Conservation (phyloP, 2,797 vertebrate species). For the Eurystomus glaucurus region DNA sequence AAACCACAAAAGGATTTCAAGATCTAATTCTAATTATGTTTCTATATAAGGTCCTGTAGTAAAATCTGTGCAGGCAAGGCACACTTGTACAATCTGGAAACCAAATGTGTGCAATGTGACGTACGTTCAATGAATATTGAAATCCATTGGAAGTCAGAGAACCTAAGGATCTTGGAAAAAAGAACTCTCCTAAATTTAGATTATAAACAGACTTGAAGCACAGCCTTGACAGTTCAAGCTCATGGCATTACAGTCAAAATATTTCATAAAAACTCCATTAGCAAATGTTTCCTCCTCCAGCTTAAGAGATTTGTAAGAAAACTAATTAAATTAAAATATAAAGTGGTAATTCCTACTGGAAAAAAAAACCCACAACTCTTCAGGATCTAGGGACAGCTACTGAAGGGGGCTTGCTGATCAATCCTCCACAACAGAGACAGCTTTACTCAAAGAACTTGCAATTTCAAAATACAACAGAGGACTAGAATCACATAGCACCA, state of each 20-base stretch:
- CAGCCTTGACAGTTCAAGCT: not conserved
- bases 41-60: not conserved
- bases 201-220: not conserved
- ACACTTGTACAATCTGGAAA: not conserved
- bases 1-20: not conserved
- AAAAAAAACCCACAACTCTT: fast-evolving
- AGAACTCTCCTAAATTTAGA: not conserved
- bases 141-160: not conserved
- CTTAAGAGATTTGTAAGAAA: not conserved
- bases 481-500: fast-evolving
- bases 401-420: not conserved
- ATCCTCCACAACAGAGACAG: not conserved
- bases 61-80: not conserved
- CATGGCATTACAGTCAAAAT: not conserved
- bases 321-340: not conserved
- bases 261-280: not conserved
- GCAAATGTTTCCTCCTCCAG: not conserved
- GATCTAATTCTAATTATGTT: not conserved
- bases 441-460: not conserved
- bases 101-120: not conserved
- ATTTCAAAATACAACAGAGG: not conserved
- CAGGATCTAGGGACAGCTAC: not conserved
- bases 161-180: not conserved
- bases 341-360: not conserved
- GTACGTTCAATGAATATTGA: not conserved